Evolutionary conservation across 53 echinoderm and acorn worm species (phyloP).

Genomic region (Crossaster papposus): DNA sequence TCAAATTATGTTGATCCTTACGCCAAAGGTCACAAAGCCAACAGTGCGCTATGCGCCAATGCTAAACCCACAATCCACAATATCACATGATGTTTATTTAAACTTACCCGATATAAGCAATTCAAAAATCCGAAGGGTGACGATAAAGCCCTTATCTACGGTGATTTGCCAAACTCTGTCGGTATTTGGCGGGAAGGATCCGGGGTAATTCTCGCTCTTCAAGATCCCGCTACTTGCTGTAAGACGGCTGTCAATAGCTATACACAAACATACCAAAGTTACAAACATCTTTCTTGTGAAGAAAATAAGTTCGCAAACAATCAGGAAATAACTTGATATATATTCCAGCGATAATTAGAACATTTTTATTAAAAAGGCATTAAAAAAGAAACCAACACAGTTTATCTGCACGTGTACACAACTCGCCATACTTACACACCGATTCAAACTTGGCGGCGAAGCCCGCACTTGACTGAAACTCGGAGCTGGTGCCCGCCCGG

Average conservation of each 20-base stretch:
- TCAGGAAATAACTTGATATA: conserved; percentile 1
- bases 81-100: not conserved
- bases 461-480: conserved; percentile 62
- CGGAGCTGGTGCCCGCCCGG: conserved; percentile 52
- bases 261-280: no score
- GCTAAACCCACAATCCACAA: no score
- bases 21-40: no score
- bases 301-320: no score
- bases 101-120: conserved; percentile 70
- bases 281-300: no score
- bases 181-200: conserved; percentile 72
- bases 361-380: no score
- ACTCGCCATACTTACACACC: conserved; percentile 82
- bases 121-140: conserved; percentile 72
- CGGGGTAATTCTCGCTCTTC: conserved; percentile 79
- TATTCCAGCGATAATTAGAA: not conserved
- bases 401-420: not conserved
- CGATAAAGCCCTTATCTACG: conserved; percentile 67
- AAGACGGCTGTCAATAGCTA: conserved; percentile 56
- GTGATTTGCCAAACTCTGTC: conserved; percentile 82
- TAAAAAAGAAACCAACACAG: no score
- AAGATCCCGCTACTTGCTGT: conserved; percentile 64
- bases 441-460: conserved; percentile 80
- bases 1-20: not conserved
- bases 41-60: no score